Evolutionary conservation across 2,113 vertebrate species (phyloP), one percentile per base, ranked within the genome.

Genomic region (Colius striatus): DNA sequence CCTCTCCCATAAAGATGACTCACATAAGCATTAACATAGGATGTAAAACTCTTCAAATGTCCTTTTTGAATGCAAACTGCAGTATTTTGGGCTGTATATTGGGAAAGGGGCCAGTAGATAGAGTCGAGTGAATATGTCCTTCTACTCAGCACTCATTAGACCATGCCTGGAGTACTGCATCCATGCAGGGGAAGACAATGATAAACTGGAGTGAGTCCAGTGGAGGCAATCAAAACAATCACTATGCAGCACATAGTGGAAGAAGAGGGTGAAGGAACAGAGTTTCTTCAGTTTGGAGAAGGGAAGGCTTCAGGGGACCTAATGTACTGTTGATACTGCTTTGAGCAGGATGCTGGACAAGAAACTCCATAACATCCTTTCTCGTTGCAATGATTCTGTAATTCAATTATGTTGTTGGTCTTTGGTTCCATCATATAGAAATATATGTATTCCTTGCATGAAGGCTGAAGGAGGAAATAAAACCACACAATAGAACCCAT

Each of bases 111-210:
- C 20, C 25, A 57, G 47, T 3, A 26, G 53, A 36, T 5, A 7
- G 53, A 72, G 58, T 1, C 1, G 68, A 58, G 62, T 6, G 21
- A 41, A 45, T 38, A n/a, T 11, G 26, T 30, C 30, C 26, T 80
- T 84, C 48, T 58, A 43, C 38, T 65, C 22, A 45, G n/a, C 7
- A 23, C 14, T 76, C 62, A 34, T 54, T 32, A 62, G 34, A 54
- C 34, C 1, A 0, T 5, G 38, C 16, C 68, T 80, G 27, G 3
- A 34, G 20, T 26, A 30, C 10, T 16, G 51, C 26, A 50, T 26
- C 13, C 10, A 17, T 17, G 8, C 19, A 43, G 22, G 34, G 34
- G 11, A 43, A 38, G 22, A 48, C 19, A 32, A 16, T 0, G 0
- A 43, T 54, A 43, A 67, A 66, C 36, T 47, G 34, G 36, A 84